Evolutionary conservation across 2,797 vertebrate species (phyloP), one percentile per base, ranked within the genome.

Genomic region (Microctenopoma steveboyesi): DNA sequence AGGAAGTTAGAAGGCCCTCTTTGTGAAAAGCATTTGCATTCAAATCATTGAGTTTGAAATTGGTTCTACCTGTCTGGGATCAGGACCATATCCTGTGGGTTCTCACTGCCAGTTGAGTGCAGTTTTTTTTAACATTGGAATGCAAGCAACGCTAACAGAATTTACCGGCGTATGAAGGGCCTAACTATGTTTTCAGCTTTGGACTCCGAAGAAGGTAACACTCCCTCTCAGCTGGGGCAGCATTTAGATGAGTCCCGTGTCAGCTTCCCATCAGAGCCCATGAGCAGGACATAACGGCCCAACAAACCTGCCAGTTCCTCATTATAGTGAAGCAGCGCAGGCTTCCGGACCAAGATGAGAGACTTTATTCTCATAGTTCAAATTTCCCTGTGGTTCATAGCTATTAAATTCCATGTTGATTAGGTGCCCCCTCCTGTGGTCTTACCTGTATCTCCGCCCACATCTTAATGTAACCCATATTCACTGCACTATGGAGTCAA

Each of bases 31-130:
- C 80, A 94, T 94, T 94, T 94, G 92, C 92, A 93, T 93, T 93
- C 91, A 91, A 93, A 93, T 93, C 90, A 92, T 84, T 89, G 84
- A 90, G 86, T 92, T 86, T 92, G 88, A 92, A 92, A 94, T 93
- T 92, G 92, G 89, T 92, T 93, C 87, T 88, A 92, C 90, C 89
- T 91, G 89, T 84, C 86, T 90, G 87, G 84, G 87, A 93, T 89
- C 82, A 72, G 87, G 76, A 82, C 83, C 79, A 86, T 90, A 91
- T 93, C 91, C 81, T 83, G 86, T 90, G 92, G 89, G 86, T 84
- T 88, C 81, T 83, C 72, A 61, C 69, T 78, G 82, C 67, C 80
- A 56, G 82, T 83, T 89, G 88, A 88, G 80, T 77, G 85, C 75
- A 81, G 74, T 83, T 91, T 89, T 86, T 22, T 79, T 86, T 90